Evolutionary conservation across 2,888 invertebrate species (phyloP).

Genomic region (Tetrapedia diversipes): DNA sequence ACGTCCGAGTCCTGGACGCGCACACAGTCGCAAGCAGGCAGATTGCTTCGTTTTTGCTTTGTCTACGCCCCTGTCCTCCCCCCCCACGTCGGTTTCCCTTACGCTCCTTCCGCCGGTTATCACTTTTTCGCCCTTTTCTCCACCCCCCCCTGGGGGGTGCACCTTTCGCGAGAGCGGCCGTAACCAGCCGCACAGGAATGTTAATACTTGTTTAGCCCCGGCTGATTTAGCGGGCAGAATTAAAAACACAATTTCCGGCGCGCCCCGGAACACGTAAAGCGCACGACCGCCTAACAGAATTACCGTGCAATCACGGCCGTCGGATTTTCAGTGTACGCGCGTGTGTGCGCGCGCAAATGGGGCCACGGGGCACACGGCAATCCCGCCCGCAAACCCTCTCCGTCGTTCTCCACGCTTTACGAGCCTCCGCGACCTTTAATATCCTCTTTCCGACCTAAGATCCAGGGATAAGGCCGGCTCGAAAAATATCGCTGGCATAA

Average conservation of each 20-base stretch:
- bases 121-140: slow-evolving; percentile 32
- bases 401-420: slow-evolving; percentile 52
- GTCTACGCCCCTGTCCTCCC: slow-evolving; percentile 13
- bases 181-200: slow-evolving; percentile 68
- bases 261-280: slow-evolving; percentile 59
- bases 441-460: slow-evolving; percentile 46
- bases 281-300: slow-evolving; percentile 76
- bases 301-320: slow-evolving; percentile 75
- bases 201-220: slow-evolving; percentile 77
- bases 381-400: slow-evolving; percentile 24
- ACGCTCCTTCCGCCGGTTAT: slow-evolving; percentile 33
- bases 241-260: slow-evolving; percentile 79
- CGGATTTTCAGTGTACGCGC: slow-evolving; percentile 63
- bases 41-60: slow-evolving; percentile 51
- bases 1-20: slow-evolving; percentile 13
- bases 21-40: slow-evolving; percentile 19
- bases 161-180: slow-evolving; percentile 40
- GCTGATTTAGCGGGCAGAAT: slow-evolving; percentile 78
- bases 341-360: no score
- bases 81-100: slow-evolving; percentile 34
- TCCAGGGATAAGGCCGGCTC: slow-evolving; percentile 47
- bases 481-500: slow-evolving; percentile 44
- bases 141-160: neutral
- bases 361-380: slow-evolving; percentile 32
- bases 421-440: slow-evolving; percentile 57